Conservation (phyloP, 2,888 invertebrate species). For the Pyralis farinalis region DNA sequence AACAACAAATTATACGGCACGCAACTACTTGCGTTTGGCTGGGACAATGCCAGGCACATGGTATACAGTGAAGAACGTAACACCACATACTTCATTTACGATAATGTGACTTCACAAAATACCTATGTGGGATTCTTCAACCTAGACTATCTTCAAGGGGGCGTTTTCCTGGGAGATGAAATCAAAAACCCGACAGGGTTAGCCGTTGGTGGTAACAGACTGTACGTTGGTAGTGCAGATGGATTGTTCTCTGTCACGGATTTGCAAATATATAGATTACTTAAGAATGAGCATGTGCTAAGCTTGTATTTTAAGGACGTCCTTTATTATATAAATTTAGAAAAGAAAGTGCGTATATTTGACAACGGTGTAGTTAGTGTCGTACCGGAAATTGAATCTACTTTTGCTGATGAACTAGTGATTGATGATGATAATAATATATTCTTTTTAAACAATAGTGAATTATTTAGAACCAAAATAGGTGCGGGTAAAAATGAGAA, state of each 20-base stretch:
- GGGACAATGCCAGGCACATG: slow-evolving; percentile 51
- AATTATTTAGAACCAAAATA: slow-evolving; percentile 49
- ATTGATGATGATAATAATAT: slow-evolving; percentile 60
- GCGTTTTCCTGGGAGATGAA: slow-evolving; percentile 48
- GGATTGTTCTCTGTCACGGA: slow-evolving; percentile 51
- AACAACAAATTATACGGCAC: slow-evolving; percentile 51
- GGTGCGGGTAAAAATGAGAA: slow-evolving; percentile 45
- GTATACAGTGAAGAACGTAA: slow-evolving; percentile 52
- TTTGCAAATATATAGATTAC: slow-evolving; percentile 48
- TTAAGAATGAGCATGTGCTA: slow-evolving; percentile 48
- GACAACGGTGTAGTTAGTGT: slow-evolving; percentile 42
- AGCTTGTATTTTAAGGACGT: slow-evolving; percentile 51
- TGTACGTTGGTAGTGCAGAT: slow-evolving; percentile 57
- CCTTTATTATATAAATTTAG: slow-evolving; percentile 48
- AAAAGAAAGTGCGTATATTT: slow-evolving; percentile 48
- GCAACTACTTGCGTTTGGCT: slow-evolving; percentile 56
- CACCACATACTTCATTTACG: slow-evolving; percentile 58
- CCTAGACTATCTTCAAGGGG: slow-evolving; percentile 35
- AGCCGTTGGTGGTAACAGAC: slow-evolving; percentile 51
- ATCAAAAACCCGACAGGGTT: slow-evolving; percentile 58
- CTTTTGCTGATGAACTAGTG: slow-evolving; percentile 45
- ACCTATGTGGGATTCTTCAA: slow-evolving; percentile 44
- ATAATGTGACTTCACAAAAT: slow-evolving; percentile 34
- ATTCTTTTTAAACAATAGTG: slow-evolving; percentile 45
- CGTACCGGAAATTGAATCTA: slow-evolving; percentile 42